Percentiles rank a stretch among this genome's conserved stretches.
phyloP scores from a whole-genome alignment of 2,113 vertebrate genomes.

The Ceyx cyanopectus region DNA sequence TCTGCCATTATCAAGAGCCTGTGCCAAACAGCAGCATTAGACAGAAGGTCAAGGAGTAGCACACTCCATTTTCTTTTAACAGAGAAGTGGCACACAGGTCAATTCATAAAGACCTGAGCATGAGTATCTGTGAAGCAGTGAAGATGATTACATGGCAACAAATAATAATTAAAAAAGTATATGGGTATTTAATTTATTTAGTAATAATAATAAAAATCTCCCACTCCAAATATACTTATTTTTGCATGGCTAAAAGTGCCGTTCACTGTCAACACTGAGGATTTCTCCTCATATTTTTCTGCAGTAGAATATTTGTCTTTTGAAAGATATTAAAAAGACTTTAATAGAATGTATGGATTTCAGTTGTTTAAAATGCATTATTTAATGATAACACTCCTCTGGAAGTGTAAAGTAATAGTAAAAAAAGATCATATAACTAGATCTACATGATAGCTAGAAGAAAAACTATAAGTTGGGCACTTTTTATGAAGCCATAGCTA shows the following conservation, averaged over 20 bases:
- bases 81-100: background rate
- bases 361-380: conserved; percentile 37
- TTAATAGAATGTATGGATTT: conserved; percentile 38
- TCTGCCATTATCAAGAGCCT: background rate
- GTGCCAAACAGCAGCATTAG: background rate
- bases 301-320: conserved; percentile 37
- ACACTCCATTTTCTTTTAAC: background rate
- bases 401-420: background rate
- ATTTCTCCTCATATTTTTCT: background rate
- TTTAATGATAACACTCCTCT: background rate
- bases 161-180: background rate
- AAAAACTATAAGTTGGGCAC: conserved; percentile 17
- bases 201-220: background rate
- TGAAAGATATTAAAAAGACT: conserved; percentile 42
- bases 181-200: background rate
- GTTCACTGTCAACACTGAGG: background rate
- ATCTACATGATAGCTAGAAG: conserved; percentile 8
- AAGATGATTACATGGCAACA: background rate
- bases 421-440: background rate
- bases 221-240: conserved; percentile 34
- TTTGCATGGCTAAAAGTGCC: background rate
- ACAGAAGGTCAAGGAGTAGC: background rate
- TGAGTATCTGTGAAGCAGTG: conserved; percentile 4
- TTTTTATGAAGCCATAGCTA: conserved; percentile 54
- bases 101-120: background rate